Percentiles rank a stretch among this genome's conserved stretches.
phyloP scores from a whole-genome alignment of 1,140 invertebrate genomes.

The Mycetomoellerius zeteki region DNA sequence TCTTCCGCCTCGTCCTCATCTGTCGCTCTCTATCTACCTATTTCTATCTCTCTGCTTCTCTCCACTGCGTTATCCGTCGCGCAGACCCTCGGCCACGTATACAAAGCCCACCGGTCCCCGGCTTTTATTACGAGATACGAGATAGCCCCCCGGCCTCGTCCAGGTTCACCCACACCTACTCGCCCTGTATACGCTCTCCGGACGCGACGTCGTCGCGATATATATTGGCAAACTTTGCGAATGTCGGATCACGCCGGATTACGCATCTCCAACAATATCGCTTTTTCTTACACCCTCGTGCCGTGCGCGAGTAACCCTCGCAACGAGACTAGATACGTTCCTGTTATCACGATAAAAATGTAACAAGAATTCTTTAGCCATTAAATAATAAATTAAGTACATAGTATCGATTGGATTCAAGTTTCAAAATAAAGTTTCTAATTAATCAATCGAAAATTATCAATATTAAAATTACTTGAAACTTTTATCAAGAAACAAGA shows the following conservation, averaged over 20 bases:
- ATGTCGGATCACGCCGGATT: slow-evolving; percentile 79
- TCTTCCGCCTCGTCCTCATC: slow-evolving; percentile 42
- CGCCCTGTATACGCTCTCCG: slow-evolving; percentile 38
- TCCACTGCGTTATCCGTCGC: slow-evolving; percentile 51
- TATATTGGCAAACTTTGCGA: slow-evolving; percentile 80
- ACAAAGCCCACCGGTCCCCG: slow-evolving; percentile 80
- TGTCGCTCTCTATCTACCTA: slow-evolving; percentile 53
- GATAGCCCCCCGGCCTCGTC: slow-evolving; percentile 70
- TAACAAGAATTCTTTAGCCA: not conserved
- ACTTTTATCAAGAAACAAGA: not conserved
- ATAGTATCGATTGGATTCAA: not conserved
- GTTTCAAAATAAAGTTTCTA: not conserved
- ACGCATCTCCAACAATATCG: slow-evolving; percentile 74
- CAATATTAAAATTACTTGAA: not conserved
- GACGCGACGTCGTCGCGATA: slow-evolving; percentile 63
- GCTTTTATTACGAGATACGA: slow-evolving; percentile 84
- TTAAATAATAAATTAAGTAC: not conserved
- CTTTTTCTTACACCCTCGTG: slow-evolving; percentile 59
- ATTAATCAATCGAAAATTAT: not conserved
- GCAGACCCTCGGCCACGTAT: slow-evolving; percentile 75
- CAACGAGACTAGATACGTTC: not conserved
- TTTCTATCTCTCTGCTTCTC: slow-evolving; percentile 38
- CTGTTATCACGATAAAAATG: not conserved
- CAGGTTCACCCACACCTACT: slow-evolving; percentile 32
- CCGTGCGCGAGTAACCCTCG: slow-evolving; percentile 2